Base-by-base conservation (phyloP, 1,140 invertebrate species). In the Diabrotica undecimpunctata region DNA sequence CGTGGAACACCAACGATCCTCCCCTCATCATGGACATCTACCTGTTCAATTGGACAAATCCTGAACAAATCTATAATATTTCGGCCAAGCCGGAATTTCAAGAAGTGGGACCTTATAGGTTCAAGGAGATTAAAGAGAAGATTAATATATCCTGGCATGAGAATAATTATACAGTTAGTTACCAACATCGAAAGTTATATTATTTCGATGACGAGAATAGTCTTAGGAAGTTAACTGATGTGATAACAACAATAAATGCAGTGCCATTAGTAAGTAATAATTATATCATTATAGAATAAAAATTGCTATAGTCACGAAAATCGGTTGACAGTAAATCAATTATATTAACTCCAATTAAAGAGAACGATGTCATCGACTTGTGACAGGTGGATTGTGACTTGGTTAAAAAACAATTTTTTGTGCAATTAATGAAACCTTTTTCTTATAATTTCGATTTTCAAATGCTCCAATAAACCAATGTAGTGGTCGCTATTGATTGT, bases 1-100 rank as follows among this genome's bases (percentile, higher is more conserved):
- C 69, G 9, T 78, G 77, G 77, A 63, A 60, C 39, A 73, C 55
- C 11, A 76, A 76, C 55, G 70, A 75, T 41, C 74, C 75, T 6
- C 75, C 75, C 8, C 39, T 78, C 8, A 65, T 64, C 12, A 84
- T 94, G 35, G 86, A 90, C 65, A 81, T 93, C 57, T 88, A 89
- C 74, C 79, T 93, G 63, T 94, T 90, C 74, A 93, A 94, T 78
- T 93, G 91, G 90, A 93, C 90, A 0, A 93, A 94, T 78, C 79
- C 88, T 0, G 77, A 87, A 11, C 79, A 86, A 6, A 83, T 90
- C 35, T 61, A 65, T 38, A 63, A 70, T 41, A 39, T 66, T 66
- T 7, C 69, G 7, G 77, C 76, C 5, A 86, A 86, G 66, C 85
- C 85, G 11, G 78, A 75, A 38, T 81, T 87, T 38, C 76, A 79